A percentile compares a stretch with the other conserved stretches of the same genome.
These are phyloP conservation scores for Saccopteryx bilineata DNA, from an alignment of 2,113 vertebrate genomes.

Conservation along the genomic window DNA sequence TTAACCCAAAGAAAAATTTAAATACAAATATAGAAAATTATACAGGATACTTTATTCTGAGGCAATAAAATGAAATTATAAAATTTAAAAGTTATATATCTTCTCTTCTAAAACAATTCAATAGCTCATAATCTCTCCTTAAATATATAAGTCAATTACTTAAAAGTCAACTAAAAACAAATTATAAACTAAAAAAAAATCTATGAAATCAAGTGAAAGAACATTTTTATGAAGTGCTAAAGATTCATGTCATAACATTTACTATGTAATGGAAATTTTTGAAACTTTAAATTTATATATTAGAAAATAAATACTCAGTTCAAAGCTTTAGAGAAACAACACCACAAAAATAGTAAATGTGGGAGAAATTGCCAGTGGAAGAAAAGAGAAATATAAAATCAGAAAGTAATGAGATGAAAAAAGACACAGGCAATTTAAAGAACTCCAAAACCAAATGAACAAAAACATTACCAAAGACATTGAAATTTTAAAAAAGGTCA, in stretches of 20 bases:
- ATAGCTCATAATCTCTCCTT: neutral
- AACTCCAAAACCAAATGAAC: neutral
- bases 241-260: neutral
- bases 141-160: neutral
- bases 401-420: neutral
- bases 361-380: neutral
- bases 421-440: neutral
- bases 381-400: neutral
- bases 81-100: neutral
- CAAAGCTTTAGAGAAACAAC: constrained; percentile 16
- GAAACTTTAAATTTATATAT: neutral
- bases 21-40: neutral
- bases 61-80: neutral
- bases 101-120: constrained; percentile 16
- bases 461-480: neutral
- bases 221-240: constrained; percentile 22
- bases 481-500: neutral
- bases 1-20: neutral
- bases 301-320: constrained; percentile 40
- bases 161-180: neutral
- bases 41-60: neutral
- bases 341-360: neutral
- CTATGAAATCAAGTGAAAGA: neutral
- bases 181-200: neutral
- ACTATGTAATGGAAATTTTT: neutral